Conservation (phyloP, 2,113 vertebrate species). For the Oncorhynchus masou region DNA sequence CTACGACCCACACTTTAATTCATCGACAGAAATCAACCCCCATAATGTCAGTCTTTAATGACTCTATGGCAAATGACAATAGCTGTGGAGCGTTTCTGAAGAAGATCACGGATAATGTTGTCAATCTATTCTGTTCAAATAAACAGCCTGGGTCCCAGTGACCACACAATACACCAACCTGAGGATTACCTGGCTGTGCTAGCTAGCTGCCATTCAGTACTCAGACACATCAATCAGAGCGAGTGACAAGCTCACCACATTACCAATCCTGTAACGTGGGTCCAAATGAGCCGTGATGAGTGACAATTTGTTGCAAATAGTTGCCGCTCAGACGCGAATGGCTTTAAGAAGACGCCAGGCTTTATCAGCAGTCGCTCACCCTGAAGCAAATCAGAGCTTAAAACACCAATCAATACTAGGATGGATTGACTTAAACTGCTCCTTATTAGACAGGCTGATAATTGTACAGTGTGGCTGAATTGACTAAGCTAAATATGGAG, state of each 20-base stretch:
- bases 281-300: slow-evolving; percentile 37
- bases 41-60: too few species aligned
- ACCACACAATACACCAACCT: not conserved
- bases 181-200: slow-evolving; percentile 11
- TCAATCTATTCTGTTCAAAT: slow-evolving; percentile 28
- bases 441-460: slow-evolving; percentile 63
- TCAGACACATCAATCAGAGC: slow-evolving; percentile 43
- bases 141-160: not conserved
- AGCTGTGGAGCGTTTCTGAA: slow-evolving; percentile 16
- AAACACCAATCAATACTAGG: slow-evolving; percentile 8
- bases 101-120: not conserved
- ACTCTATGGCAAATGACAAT: slow-evolving; percentile 1
- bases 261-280: slow-evolving; percentile 12
- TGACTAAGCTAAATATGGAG: slow-evolving; percentile 15
- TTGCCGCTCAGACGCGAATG: slow-evolving; percentile 13
- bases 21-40: slow-evolving; percentile 40
- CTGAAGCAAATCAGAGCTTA: slow-evolving; percentile 44
- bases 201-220: slow-evolving; percentile 1
- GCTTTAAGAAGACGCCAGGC: slow-evolving; percentile 30
- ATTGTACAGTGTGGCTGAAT: slow-evolving; percentile 43
- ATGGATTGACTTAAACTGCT: slow-evolving; percentile 42
- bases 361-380: slow-evolving; percentile 40
- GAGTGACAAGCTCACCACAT: slow-evolving; percentile 41
- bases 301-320: slow-evolving; percentile 44
- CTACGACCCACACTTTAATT: slow-evolving; percentile 15